phyloP scores from a whole-genome alignment of 2,888 invertebrate genomes.

The Volucella zonaria region DNA sequence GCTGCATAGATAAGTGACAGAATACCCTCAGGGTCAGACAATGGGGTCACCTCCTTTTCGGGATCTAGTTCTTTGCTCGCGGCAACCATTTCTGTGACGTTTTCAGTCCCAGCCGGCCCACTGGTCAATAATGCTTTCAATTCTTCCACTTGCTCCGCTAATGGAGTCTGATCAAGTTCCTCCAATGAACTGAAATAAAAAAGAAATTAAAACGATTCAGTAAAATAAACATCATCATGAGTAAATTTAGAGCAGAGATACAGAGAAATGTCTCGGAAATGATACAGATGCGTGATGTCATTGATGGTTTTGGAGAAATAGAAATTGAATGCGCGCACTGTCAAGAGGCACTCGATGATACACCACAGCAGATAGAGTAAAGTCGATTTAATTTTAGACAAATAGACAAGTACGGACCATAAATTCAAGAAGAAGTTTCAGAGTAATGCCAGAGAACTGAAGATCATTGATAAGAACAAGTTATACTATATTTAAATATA shows the following conservation, averaged over 20 bases:
- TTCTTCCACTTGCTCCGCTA: constrained; percentile 37
- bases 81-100: constrained; percentile 53
- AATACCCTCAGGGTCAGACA: constrained; percentile 82
- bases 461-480: too few species aligned
- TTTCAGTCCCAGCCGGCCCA: constrained; percentile 16
- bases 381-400: too few species aligned
- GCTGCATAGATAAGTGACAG: constrained; percentile 86
- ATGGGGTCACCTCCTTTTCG: constrained; percentile 49
- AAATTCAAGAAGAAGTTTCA: too few species aligned
- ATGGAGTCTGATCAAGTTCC: constrained; percentile 43
- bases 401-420: too few species aligned
- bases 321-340: neutral
- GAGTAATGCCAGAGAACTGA: too few species aligned
- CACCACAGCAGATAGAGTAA: neutral
- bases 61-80: constrained; percentile 66
- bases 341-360: neutral
- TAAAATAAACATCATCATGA: neutral
- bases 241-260: constrained; percentile 15
- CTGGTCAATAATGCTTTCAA: constrained; percentile 28
- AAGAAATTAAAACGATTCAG: constrained; percentile 6
- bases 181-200: constrained; percentile 57
- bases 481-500: too few species aligned
- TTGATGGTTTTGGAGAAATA: constrained; percentile 31
- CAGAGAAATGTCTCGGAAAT: constrained; percentile 16
- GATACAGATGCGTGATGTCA: constrained; percentile 42